Conservation (phyloP, 2,113 vertebrate species). For the Charadrius vociferus region DNA sequence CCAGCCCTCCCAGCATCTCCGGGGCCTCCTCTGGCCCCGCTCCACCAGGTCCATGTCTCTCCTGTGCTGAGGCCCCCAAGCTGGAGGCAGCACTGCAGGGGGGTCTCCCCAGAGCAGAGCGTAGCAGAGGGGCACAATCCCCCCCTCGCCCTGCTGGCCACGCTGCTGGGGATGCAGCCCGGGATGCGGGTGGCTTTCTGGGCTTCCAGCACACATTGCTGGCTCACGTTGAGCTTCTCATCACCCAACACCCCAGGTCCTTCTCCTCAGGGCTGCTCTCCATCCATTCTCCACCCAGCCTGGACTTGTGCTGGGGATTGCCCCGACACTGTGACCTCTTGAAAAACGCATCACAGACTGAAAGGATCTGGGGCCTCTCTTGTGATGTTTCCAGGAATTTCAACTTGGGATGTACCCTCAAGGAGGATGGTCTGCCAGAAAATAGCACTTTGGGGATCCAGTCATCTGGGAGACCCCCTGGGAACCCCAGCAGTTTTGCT, state of each 20-base stretch:
- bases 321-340: rapidly evolving
- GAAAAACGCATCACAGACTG: not conserved
- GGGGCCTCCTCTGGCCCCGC: not conserved
- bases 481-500: not conserved
- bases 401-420: not conserved
- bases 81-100: not conserved
- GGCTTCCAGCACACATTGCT: not conserved
- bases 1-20: not conserved
- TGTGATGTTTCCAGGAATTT: not conserved
- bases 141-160: not conserved
- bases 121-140: not conserved
- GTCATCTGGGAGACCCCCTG: not conserved
- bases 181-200: not conserved
- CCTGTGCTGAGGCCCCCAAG: not conserved
- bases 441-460: not conserved
- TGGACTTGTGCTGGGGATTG: not conserved
- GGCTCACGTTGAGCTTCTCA: not conserved
- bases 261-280: not conserved
- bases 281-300: not conserved
- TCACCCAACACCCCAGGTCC: not conserved
- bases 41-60: not conserved
- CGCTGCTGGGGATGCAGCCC: not conserved
- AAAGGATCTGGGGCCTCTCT: not conserved
- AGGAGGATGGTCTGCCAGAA: not conserved
- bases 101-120: not conserved